phyloP scores from a whole-genome alignment of 1,140 invertebrate genomes.

The Hyles euphorbiae region DNA sequence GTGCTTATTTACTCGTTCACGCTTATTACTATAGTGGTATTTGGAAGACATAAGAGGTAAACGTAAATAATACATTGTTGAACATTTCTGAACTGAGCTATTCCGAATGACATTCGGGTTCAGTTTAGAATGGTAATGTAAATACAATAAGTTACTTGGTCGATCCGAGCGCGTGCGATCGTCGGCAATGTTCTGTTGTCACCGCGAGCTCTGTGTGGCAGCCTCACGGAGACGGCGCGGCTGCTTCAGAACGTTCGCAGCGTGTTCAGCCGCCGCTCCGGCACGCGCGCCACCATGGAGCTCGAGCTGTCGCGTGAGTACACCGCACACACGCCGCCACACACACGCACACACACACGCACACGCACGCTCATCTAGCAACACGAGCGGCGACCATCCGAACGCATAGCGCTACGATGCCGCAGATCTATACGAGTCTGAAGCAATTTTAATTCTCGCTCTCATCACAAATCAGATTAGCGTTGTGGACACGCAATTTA shows the following conservation, averaged over 20 bases:
- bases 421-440: no score
- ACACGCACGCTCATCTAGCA: no score
- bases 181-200: conserved; percentile 17
- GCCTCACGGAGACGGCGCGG: conserved; percentile 96
- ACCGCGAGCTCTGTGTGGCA: conserved; percentile 73
- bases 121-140: no score
- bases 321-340: conserved; percentile 12
- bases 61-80: no score
- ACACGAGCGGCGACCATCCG: no score
- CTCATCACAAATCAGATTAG: neutral
- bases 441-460: neutral
- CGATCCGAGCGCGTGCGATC: neutral
- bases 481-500: conserved; percentile 2
- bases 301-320: conserved; percentile 95
- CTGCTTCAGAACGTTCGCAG: conserved; percentile 94
- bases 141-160: no score
- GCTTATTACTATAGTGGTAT: no score
- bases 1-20: conserved; percentile 12
- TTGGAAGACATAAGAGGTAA: neutral
- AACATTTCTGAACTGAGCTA: no score
- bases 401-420: no score
- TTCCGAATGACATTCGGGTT: no score
- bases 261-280: conserved; percentile 89
- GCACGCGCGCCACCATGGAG: conserved; percentile 87
- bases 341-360: no score